These are phyloP conservation scores for Scaptomyza caliginosa DNA, from an alignment of 2,888 invertebrate genomes.

Conservation along the genomic window DNA sequence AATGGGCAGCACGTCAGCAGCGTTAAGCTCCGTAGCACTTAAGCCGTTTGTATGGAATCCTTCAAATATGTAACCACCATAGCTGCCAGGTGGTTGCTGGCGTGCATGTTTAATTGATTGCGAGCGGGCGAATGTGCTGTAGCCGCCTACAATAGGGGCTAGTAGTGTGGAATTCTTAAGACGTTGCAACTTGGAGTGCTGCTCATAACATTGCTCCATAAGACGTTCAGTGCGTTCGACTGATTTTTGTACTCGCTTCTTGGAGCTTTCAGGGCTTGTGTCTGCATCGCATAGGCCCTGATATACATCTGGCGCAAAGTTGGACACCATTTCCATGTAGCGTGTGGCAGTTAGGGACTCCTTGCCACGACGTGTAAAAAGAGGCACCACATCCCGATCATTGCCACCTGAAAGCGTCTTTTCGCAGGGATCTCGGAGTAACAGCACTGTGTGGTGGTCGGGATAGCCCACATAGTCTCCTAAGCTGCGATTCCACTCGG, in stretches of 20 bases:
- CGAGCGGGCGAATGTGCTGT: constrained; percentile 87
- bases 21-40: constrained; percentile 85
- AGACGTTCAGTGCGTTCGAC: constrained; percentile 88
- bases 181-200: constrained; percentile 86
- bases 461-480: constrained; percentile 89
- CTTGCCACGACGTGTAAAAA: constrained; percentile 93
- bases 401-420: constrained; percentile 89
- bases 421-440: constrained; percentile 87
- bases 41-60: constrained; percentile 92
- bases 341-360: constrained; percentile 87
- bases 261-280: constrained; percentile 86
- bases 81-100: constrained; percentile 84
- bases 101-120: constrained; percentile 86
- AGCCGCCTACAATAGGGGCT: constrained; percentile 87
- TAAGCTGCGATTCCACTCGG: constrained; percentile 87
- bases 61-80: constrained; percentile 91
- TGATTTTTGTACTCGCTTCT: constrained; percentile 89
- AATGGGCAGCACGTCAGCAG: constrained; percentile 86
- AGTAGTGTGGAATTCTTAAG: constrained; percentile 84
- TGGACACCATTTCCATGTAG: constrained; percentile 91
- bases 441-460: constrained; percentile 84
- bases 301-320: constrained; percentile 92
- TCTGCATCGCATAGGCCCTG: constrained; percentile 90
- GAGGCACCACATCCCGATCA: constrained; percentile 88
- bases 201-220: constrained; percentile 88